These are phyloP conservation scores for Hybos culiciformis DNA, from an alignment of 2,888 invertebrate genomes.

Conservation along the genomic window DNA sequence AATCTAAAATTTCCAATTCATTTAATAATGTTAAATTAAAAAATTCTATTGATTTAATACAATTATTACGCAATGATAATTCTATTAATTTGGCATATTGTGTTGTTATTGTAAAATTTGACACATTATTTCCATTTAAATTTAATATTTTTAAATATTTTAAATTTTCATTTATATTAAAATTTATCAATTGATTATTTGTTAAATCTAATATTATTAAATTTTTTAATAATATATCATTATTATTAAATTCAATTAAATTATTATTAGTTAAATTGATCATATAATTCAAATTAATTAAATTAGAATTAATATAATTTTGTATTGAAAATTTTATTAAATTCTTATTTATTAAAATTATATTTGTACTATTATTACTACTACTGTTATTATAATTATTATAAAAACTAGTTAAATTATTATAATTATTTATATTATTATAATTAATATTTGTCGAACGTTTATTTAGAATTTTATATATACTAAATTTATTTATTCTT, in stretches of 20 bases:
- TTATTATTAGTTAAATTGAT: constrained; percentile 15
- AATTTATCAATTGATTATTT: constrained; percentile 9
- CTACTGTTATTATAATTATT: constrained; percentile 5
- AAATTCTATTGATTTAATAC: constrained; percentile 10
- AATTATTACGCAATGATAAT: constrained; percentile 21
- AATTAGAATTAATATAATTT: neutral
- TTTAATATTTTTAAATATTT: constrained; percentile 12
- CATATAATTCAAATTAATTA: neutral
- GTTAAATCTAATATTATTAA: constrained; percentile 14
- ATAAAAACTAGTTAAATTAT: constrained; percentile 1
- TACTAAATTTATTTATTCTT: too few relatives aligned
- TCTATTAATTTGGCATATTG: constrained; percentile 14
- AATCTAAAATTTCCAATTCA: constrained; percentile 26
- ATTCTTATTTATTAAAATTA: constrained; percentile 13
- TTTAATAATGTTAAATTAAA: constrained; percentile 20
- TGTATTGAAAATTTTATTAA: constrained; percentile 5
- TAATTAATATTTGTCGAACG: too few relatives aligned
- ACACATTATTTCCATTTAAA: constrained; percentile 15
- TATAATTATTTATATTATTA: constrained; percentile 3
- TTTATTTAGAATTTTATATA: too few relatives aligned
- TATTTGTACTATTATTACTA: constrained; percentile 13
- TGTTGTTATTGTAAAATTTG: constrained; percentile 10
- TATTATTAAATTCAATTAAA: constrained; percentile 9
- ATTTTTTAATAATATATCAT: constrained; percentile 4
- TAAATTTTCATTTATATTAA: constrained; percentile 3